These are phyloP conservation scores for Chondrosia reniformis DNA, from an alignment of 37 sponge, comb jelly and placozoan genomes.

Conservation along the genomic window DNA sequence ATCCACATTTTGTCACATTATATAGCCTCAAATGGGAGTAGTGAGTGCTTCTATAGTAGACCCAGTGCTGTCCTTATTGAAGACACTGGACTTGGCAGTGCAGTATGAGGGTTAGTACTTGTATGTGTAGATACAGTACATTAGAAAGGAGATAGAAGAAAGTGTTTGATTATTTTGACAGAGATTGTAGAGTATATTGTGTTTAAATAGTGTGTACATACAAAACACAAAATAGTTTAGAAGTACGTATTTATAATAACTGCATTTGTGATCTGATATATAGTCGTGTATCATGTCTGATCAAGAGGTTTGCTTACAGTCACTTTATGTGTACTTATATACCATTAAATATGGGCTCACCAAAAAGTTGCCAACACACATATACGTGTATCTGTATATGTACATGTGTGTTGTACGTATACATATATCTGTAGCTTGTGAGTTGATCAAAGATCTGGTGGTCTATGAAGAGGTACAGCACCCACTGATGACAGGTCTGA, in stretches of 20 bases:
- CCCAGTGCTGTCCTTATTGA: slow-evolving; percentile 75
- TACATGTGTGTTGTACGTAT: slow-evolving; percentile 4
- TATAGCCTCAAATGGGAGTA: slow-evolving; percentile 74
- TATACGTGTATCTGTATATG: neutral
- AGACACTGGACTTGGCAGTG: slow-evolving; percentile 75
- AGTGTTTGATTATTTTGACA: no score
- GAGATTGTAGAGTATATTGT: no score
- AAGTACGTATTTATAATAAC: no score
- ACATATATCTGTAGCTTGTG: slow-evolving; percentile 39
- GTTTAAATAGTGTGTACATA: no score
- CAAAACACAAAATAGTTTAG: no score
- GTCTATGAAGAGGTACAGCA: slow-evolving; percentile 77
- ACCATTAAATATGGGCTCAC: no score
- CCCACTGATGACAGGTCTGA: slow-evolving; percentile 70
- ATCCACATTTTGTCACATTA: neutral
- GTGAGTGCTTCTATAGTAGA: slow-evolving; percentile 84
- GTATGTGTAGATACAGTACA: no score
- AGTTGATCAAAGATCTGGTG: slow-evolving; percentile 63
- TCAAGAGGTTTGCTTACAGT: neutral
- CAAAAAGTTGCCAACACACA: no score
- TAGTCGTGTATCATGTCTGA: no score
- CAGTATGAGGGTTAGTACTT: slow-evolving; percentile 98
- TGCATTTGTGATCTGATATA: no score
- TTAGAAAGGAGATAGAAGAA: no score
- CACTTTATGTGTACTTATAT: no score